Evolutionary conservation across 2,888 invertebrate species (phyloP).

Genomic region (Meta bourneti): DNA sequence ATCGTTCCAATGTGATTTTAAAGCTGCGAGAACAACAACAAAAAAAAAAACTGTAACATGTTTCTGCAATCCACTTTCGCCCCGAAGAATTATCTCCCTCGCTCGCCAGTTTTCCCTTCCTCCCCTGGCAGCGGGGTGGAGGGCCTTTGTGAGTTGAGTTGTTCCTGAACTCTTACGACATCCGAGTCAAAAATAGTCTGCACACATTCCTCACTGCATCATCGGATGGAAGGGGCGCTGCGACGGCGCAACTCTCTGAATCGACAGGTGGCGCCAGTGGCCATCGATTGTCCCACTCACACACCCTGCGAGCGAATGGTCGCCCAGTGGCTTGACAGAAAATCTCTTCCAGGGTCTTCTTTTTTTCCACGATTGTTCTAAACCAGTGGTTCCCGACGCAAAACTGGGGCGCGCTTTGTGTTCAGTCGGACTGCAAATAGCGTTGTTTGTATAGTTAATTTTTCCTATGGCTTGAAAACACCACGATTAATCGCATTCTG

Average conservation of each 20-base stretch:
- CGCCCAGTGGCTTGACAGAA: background rate
- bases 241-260: constrained; percentile 50
- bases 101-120: background rate
- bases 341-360: background rate
- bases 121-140: background rate
- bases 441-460: background rate
- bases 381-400: background rate
- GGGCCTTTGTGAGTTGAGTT: constrained; percentile 38
- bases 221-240: constrained; percentile 37
- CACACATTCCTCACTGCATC: constrained; percentile 32
- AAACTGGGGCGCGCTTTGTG: constrained; percentile 1
- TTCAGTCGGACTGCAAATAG: background rate
- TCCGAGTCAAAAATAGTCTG: constrained; percentile 12
- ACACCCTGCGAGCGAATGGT: background rate
- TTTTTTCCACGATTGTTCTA: background rate
- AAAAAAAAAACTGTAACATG: background rate
- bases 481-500: too few species aligned
- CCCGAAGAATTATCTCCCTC: background rate
- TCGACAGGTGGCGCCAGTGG: constrained; percentile 73
- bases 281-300: constrained; percentile 53
- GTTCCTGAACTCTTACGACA: constrained; percentile 23
- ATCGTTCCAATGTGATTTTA: background rate
- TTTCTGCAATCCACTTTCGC: background rate
- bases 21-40: background rate
- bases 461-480: background rate